Evolutionary conservation across 2,888 invertebrate genomes (phyloP), one percentile per base, ranked within the genome.

Genomic region (Lepeophtheirus nordmannii): DNA sequence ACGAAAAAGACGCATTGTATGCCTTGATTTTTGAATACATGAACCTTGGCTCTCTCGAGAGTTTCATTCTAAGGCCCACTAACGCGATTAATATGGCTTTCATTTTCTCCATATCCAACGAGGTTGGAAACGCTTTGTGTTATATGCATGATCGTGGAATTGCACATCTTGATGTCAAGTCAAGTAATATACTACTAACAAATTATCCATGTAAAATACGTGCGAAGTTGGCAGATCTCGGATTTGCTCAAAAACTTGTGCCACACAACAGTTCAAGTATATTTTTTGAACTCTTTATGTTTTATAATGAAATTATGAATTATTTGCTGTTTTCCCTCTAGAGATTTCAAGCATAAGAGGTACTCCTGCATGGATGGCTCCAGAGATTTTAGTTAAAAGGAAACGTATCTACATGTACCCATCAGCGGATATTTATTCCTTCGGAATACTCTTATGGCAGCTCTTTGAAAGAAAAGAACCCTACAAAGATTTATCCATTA

Each of bases 391-490:
- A 5, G 53, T 46, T n/a, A 14, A 46, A 46, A 46, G 53, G 53
- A 46, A 46, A 17, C 53, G 53, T n/a, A 14, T 14, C 53, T 46
- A n/a, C 53, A 46, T 46, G 53, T 17, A 46, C 8, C 53, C 53
- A 14, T 46, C 53, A n/a, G 53, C 53, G n/a, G 53, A 46, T 46
- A 46, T 46, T 46, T 46, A n/a, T 17, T 46, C 53, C 17, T 46
- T 46, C 17, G 53, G 53, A n/a, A 46, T 46, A 14, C 53, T 46
- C 5, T 8, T 46, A 5, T 46, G 53, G 53, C 53, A 46, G 53
- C 53, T 46, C 53, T 46, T 46, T 46, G 53, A 46, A 17, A 2
- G 53, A 2, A 46, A 17, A 46, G 53, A 46, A 17, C 53, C 53
- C 8, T 46, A 46, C 8, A 46, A 46, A 17, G 53, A 46, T 17